A percentile compares a stretch with the other conserved stretches of the same genome.
phyloP scores from a whole-genome alignment of 2,797 vertebrate species.

The Tauraco hartlaubi region DNA sequence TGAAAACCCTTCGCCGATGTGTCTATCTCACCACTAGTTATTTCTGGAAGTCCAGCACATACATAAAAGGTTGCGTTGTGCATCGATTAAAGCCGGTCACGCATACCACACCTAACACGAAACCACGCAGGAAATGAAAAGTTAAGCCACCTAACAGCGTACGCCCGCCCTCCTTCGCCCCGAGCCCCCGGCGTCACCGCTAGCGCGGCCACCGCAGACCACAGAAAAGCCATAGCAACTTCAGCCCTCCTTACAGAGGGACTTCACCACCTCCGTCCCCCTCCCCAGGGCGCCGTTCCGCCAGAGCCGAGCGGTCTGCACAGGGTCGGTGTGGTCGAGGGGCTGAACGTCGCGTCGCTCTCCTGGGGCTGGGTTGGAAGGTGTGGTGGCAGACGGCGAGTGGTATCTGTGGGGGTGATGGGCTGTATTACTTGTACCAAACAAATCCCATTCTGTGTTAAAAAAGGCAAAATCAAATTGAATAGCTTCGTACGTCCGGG shows the following conservation, averaged over 20 bases:
- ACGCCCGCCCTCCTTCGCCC: background rate
- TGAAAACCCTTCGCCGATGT: background rate
- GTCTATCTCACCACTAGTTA: background rate
- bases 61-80: background rate
- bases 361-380: background rate
- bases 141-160: background rate
- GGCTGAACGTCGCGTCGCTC: accelerated
- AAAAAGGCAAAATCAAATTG: background rate
- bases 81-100: background rate
- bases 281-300: background rate
- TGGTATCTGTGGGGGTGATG: background rate
- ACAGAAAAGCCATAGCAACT: background rate
- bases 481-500: accelerated
- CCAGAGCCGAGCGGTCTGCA: background rate
- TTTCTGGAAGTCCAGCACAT: background rate
- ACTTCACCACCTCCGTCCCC: background rate
- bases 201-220: background rate
- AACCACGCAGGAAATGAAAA: slow-evolving; percentile 70
- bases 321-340: background rate
- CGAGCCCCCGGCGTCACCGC: accelerated
- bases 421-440: accelerated
- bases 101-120: background rate
- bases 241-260: background rate
- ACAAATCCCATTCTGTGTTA: background rate
- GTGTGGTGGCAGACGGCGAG: background rate